phyloP scores from a whole-genome alignment of 2,888 invertebrate species.

The Barypeithes pellucidus region DNA sequence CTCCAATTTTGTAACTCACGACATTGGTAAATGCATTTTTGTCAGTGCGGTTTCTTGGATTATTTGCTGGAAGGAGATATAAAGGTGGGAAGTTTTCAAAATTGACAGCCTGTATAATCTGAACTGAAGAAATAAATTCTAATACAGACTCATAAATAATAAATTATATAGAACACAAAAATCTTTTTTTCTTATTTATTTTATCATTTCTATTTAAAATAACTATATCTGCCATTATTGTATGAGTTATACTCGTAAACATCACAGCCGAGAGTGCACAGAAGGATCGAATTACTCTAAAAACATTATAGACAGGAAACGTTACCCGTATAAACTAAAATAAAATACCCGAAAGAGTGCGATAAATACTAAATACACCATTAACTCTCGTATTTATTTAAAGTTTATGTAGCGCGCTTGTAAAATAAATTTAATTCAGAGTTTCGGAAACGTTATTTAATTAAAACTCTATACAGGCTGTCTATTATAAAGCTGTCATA shows the following conservation, averaged over 20 bases:
- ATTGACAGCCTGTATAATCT: too few species aligned
- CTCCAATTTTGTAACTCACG: too few species aligned
- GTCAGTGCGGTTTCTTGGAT: too few species aligned
- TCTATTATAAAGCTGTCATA: too few species aligned
- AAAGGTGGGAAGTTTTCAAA: too few species aligned
- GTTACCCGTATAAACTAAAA: constrained; percentile 53
- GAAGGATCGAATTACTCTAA: constrained; percentile 44
- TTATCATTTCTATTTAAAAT: constrained; percentile 7
- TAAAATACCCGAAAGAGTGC: constrained; percentile 55
- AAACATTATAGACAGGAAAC: constrained; percentile 49
- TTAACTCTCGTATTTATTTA: constrained; percentile 56
- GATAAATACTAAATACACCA: constrained; percentile 58
- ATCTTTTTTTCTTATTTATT: not conserved
- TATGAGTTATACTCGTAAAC: constrained; percentile 35
- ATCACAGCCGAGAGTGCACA: constrained; percentile 32
- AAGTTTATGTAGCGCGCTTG: constrained; percentile 53
- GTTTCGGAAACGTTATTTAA: not conserved
- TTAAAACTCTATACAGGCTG: not conserved
- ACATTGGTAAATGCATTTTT: too few species aligned
- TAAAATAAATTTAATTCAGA: constrained; percentile 7
- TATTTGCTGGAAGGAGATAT: too few species aligned
- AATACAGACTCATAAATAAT: too few species aligned
- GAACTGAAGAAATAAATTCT: too few species aligned
- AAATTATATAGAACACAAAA: too few species aligned
- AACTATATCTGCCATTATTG: constrained; percentile 26